These are phyloP conservation scores for Ascidia mentula DNA, from an alignment of 23 tunicate genomes.

Conservation along the genomic window DNA sequence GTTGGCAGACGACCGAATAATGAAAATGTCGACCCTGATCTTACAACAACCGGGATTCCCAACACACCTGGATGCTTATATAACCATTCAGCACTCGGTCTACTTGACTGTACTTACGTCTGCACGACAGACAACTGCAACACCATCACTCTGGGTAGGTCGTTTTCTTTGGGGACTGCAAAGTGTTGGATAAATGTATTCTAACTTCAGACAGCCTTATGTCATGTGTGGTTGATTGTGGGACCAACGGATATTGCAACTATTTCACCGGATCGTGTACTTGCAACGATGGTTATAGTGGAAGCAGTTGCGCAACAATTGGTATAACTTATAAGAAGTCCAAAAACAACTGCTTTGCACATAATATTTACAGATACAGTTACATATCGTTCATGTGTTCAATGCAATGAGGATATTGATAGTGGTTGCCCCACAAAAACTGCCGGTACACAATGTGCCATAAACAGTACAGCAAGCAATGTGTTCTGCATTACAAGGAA, in stretches of 20 bases:
- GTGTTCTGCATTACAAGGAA: slow-evolving; percentile 8
- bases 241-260: slow-evolving; percentile 19
- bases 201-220: slow-evolving; percentile 2
- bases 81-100: no score
- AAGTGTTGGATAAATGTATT: neutral
- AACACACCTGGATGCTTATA: no score
- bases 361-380: neutral
- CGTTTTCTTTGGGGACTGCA: neutral
- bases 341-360: neutral
- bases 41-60: no score
- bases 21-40: no score
- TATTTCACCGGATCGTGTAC: slow-evolving; percentile 23
- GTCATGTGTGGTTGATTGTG: slow-evolving; percentile 13
- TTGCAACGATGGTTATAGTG: slow-evolving; percentile 21
- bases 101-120: neutral
- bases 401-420: slow-evolving; percentile 23
- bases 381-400: slow-evolving; percentile 20
- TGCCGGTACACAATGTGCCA: slow-evolving; percentile 16
- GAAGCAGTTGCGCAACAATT: slow-evolving; percentile 17
- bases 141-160: slow-evolving; percentile 9
- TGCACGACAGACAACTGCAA: slow-evolving; percentile 26
- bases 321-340: neutral
- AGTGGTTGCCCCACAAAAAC: slow-evolving; percentile 30
- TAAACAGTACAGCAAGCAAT: neutral
- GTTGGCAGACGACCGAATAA: no score